Evolutionary conservation across 2,113 vertebrate species (phyloP).

Genomic region (Syngnathus scovelli): DNA sequence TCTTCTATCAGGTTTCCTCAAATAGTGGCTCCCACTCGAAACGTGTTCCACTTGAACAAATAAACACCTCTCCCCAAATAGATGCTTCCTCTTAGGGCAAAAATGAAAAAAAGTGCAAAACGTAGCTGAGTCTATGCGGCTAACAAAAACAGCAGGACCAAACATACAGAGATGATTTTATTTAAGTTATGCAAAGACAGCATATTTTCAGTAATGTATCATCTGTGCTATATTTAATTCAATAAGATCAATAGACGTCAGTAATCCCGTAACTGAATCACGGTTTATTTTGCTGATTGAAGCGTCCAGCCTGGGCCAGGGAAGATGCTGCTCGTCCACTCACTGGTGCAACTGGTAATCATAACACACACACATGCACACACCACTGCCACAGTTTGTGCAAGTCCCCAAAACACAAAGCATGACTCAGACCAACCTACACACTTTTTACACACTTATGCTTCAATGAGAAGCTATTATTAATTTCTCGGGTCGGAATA

Average conservation of each 20-base stretch:
- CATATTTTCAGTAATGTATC: too few relatives aligned
- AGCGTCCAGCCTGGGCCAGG: slow-evolving; percentile 4
- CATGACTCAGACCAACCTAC: slow-evolving; percentile 74
- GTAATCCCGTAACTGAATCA: background rate
- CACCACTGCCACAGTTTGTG: slow-evolving; percentile 56
- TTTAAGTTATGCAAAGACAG: too few relatives aligned
- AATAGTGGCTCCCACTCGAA: background rate
- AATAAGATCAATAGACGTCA: background rate
- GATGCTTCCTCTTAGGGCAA: background rate
- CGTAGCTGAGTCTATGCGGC: background rate
- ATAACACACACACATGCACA: slow-evolving; percentile 13
- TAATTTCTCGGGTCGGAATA: slow-evolving; percentile 61
- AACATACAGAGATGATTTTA: background rate
- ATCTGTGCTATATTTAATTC: background rate
- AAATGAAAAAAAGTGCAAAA: too few relatives aligned
- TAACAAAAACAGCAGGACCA: background rate
- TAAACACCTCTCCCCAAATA: background rate
- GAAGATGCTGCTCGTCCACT: slow-evolving; percentile 15
- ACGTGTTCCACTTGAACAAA: background rate
- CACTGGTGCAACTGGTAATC: slow-evolving; percentile 15
- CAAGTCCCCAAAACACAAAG: slow-evolving; percentile 67
- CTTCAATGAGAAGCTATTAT: slow-evolving; percentile 67
- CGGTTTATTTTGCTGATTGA: slow-evolving; percentile 6
- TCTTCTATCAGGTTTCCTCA: background rate
- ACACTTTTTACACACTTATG: slow-evolving; percentile 68